These are phyloP conservation scores for Xyrauchen texanus DNA, from an alignment of 2,113 vertebrate genomes.

Conservation along the genomic window DNA sequence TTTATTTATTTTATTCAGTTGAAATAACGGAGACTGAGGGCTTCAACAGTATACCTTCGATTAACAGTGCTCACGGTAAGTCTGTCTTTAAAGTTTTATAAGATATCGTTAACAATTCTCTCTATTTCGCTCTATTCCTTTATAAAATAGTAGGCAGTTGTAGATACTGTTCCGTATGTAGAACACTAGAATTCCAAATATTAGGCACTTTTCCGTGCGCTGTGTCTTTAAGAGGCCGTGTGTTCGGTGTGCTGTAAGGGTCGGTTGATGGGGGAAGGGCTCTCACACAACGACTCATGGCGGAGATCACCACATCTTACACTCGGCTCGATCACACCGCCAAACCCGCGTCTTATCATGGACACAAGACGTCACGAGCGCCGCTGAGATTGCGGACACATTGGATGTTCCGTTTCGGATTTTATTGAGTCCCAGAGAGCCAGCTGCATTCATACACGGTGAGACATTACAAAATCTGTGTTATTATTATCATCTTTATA, in stretches of 20 bases:
- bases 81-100: too few species aligned
- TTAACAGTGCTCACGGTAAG: too few species aligned
- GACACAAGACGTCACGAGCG: constrained; percentile 68
- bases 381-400: constrained; percentile 72
- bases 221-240: constrained; percentile 71
- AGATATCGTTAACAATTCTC: too few species aligned
- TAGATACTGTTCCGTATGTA: neutral
- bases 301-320: neutral
- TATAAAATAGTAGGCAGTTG: neutral
- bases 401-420: constrained; percentile 52
- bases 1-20: too few species aligned
- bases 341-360: constrained; percentile 51
- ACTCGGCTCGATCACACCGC: constrained; percentile 24
- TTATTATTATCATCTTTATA: neutral
- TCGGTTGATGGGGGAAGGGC: constrained; percentile 60
- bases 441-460: constrained; percentile 50
- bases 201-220: neutral
- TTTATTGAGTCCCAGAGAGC: constrained; percentile 54
- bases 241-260: constrained; percentile 56
- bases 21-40: too few species aligned
- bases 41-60: too few species aligned
- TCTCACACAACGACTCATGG: constrained; percentile 1
- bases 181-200: neutral
- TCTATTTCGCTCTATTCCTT: too few species aligned
- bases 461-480: constrained; percentile 3